A percentile compares a stretch with the other conserved stretches of the same genome.
Conservation (phyloP, 2,888 invertebrate species). For the Euplexia lucipara region DNA sequence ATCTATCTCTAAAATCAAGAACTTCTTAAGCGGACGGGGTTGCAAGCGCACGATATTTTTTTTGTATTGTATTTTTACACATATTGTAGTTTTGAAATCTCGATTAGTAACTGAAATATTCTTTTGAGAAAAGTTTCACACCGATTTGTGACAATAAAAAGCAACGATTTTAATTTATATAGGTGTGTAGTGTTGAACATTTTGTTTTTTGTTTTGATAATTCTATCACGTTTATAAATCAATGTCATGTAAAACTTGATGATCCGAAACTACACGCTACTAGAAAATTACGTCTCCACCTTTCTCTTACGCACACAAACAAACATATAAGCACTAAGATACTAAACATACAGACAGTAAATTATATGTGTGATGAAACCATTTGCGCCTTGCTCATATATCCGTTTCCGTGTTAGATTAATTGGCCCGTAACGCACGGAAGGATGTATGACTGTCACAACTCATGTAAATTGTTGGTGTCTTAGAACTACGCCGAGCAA, state of each 20-base stretch:
- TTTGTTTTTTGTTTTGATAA: not conserved
- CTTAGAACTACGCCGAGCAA: slow-evolving; percentile 57
- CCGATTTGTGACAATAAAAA: not conserved
- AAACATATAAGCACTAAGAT: slow-evolving; percentile 29
- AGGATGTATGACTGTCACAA: slow-evolving; percentile 88
- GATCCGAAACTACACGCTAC: slow-evolving; percentile 46
- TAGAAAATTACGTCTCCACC: slow-evolving; percentile 61
- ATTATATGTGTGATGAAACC: slow-evolving; percentile 84
- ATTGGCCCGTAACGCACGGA: slow-evolving; percentile 88
- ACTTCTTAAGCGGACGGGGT: too few species aligned
- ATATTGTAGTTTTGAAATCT: too few species aligned
- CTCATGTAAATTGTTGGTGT: slow-evolving; percentile 86
- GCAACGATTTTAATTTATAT: not conserved
- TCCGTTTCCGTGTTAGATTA: slow-evolving; percentile 90
- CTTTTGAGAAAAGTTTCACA: too few species aligned
- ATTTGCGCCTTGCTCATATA: slow-evolving; percentile 85
- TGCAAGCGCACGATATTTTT: not conserved
- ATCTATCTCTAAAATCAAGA: not conserved
- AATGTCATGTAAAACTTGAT: slow-evolving; percentile 60
- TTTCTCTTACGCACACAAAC: slow-evolving; percentile 59
- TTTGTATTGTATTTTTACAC: too few species aligned
- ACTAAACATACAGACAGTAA: slow-evolving; percentile 65
- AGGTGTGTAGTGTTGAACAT: not conserved
- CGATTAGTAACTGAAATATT: too few species aligned
- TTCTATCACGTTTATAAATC: slow-evolving; percentile 52